These are phyloP conservation scores for Pitangus sulphuratus DNA, from an alignment of 2,797 vertebrate genomes.

Conservation along the genomic window DNA sequence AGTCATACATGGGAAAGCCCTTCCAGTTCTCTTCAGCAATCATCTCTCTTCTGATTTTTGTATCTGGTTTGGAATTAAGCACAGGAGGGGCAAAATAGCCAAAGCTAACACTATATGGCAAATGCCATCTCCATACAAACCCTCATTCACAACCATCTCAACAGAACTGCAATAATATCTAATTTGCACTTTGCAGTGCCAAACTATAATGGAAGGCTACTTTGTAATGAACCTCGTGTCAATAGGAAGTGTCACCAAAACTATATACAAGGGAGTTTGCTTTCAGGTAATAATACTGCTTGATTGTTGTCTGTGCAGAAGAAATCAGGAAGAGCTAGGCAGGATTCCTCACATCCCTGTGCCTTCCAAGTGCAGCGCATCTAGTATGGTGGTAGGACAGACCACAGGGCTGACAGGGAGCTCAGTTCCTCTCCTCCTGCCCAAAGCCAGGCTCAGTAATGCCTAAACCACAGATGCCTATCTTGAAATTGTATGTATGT, in stretches of 20 bases:
- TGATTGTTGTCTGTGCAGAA: not conserved
- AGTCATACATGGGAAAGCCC: not conserved
- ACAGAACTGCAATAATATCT: not conserved
- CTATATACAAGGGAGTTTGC: not conserved
- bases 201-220: not conserved
- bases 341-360: not conserved
- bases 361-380: not conserved
- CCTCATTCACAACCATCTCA: not conserved
- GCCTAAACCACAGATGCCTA: not conserved
- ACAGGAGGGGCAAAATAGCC: not conserved
- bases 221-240: not conserved
- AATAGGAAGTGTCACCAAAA: not conserved
- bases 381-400: not conserved
- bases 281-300: not conserved
- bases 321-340: not conserved
- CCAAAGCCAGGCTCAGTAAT: not conserved
- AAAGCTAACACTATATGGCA: not conserved
- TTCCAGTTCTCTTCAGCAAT: not conserved
- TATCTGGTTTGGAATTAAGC: not conserved
- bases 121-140: not conserved
- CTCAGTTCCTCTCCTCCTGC: not conserved
- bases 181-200: not conserved
- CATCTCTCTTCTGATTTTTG: not conserved
- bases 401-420: not conserved
- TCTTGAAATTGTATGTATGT: not conserved